Evolutionary conservation across 2,113 vertebrate genomes (phyloP), one percentile per base, ranked within the genome.

Genomic region (Takifugu flavidus): DNA sequence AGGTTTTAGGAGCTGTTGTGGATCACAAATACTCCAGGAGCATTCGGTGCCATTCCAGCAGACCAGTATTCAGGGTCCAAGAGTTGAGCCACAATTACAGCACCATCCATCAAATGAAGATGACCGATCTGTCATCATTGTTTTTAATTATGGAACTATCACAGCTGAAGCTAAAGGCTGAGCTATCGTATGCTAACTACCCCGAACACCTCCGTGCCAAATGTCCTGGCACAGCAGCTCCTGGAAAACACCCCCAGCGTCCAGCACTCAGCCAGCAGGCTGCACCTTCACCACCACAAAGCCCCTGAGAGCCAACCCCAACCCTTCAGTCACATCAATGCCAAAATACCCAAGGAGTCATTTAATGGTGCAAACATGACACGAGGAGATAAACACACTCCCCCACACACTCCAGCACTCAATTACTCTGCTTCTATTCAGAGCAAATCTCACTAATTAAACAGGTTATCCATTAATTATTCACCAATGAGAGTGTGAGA

Each of bases 361-460:
- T 52, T 73, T 62, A 46, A 66, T 7, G 42, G 51, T 29, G 61
- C 39, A 29, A 62, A 42, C 47, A 20, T 1, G 5, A 28, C 49
- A 50, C 29, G 11, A 6, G 42, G 28, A 67, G 61, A 56, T 50
- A 53, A 26, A 73, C 46, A 50, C 63, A 47, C 56, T n/a, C 8
- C 64, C 31, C 57, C 20, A 57, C 56, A 58, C 52, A 77, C 60
- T 29, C 56, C 61, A 72, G 43, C 75, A 84, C 80, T 87, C 75
- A 79, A 87, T 90, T 80, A 84, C 78, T 84, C 75, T 82, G 69
- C 71, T 64, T 77, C 75, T 72, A 75, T 88, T 87, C 70, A 51
- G 77, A 86, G 86, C 65, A 87, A 88, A 89, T 82, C 84, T 84
- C 72, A 80, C 86, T 90, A 89, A 91, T 91, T 88, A 90, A 91